These are phyloP conservation scores for Ahaetulla prasina DNA, from an alignment of 2,113 vertebrate genomes.

Conservation along the genomic window DNA sequence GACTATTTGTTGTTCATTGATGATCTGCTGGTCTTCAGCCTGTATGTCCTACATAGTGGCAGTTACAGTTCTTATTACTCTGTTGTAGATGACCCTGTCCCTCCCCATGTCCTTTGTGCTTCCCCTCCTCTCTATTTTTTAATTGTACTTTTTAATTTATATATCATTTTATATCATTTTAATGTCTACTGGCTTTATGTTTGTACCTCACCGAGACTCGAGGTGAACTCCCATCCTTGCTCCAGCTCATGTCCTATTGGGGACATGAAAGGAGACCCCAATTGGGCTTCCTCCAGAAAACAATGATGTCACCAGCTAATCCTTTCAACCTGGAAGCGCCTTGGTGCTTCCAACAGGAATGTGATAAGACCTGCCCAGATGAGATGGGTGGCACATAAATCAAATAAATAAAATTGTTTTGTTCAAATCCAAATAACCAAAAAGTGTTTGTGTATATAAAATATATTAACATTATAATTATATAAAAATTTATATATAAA, in stretches of 20 bases:
- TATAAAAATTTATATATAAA: too few species aligned
- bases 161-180: neutral
- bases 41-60: neutral
- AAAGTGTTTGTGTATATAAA: neutral
- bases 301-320: neutral
- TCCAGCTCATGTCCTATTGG: neutral
- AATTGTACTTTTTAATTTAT: neutral
- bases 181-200: neutral
- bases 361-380: neutral
- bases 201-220: neutral
- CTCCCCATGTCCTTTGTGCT: neutral
- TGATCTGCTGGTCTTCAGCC: neutral
- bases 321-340: neutral
- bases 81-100: neutral
- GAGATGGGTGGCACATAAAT: too few species aligned
- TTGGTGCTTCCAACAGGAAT: neutral
- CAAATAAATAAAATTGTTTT: neutral
- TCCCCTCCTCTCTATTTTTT: neutral
- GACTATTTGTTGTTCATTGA: neutral
- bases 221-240: neutral
- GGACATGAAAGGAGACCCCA: neutral
- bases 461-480: too few species aligned
- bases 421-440: neutral
- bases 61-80: neutral
- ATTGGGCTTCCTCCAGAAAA: neutral